These are phyloP conservation scores for Podiceps cristatus DNA, from an alignment of 2,113 vertebrate species.

Conservation along the genomic window DNA sequence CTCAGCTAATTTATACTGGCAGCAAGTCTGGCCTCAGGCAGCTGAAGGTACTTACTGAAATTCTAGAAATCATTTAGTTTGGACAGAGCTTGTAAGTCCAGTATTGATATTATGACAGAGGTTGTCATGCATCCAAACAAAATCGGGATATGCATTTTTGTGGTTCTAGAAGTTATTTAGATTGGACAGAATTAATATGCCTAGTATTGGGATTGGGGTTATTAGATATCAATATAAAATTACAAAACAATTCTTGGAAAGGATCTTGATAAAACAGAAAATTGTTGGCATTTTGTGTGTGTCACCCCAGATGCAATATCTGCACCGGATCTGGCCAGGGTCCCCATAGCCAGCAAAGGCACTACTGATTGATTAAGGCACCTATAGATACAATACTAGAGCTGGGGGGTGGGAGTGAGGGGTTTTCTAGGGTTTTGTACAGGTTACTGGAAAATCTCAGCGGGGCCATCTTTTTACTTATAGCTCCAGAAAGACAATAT, in stretches of 20 bases:
- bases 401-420: background rate
- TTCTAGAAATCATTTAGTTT: background rate
- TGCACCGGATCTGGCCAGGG: background rate
- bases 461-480: background rate
- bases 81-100: background rate
- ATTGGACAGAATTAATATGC: background rate
- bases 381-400: background rate
- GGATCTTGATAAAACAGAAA: background rate
- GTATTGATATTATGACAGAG: background rate
- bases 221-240: background rate
- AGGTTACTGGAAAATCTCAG: background rate
- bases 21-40: background rate
- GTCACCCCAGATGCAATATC: background rate
- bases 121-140: background rate
- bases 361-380: background rate
- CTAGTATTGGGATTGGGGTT: background rate
- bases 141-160: background rate
- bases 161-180: background rate
- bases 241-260: background rate
- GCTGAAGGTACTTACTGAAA: background rate
- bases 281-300: background rate
- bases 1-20: background rate
- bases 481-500: rapidly evolving
- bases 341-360: background rate
- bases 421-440: background rate